A percentile compares a stretch with the other conserved stretches of the same genome.
Evolutionary conservation across 2,888 invertebrate species (phyloP).

Genomic region (Chrysolina haemoptera): DNA sequence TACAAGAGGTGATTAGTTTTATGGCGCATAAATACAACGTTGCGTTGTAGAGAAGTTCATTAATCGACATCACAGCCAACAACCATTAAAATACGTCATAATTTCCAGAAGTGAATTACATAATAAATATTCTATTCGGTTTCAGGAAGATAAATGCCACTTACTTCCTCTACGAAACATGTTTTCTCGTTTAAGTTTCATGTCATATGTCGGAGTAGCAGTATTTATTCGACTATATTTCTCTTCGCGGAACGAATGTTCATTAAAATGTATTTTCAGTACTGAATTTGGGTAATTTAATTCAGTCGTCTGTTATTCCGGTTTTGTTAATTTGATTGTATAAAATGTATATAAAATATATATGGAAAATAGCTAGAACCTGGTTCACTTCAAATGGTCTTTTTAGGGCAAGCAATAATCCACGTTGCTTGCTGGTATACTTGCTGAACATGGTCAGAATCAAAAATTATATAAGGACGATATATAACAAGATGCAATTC

Average conservation of each 20-base stretch:
- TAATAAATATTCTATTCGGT: neutral
- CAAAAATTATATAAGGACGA: too few species aligned
- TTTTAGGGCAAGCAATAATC: too few species aligned
- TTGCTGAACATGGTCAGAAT: too few species aligned
- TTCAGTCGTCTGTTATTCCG: neutral
- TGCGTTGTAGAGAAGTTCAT: too few species aligned
- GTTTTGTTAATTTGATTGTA: too few species aligned
- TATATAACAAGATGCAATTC: too few species aligned
- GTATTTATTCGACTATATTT: neutral
- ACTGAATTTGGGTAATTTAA: neutral
- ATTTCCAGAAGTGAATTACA: neutral
- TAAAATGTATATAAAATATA: too few species aligned
- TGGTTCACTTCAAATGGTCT: too few species aligned
- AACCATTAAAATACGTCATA: neutral
- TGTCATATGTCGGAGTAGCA: neutral
- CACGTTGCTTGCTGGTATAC: too few species aligned
- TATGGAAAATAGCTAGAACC: too few species aligned
- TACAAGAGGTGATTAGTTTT: too few species aligned
- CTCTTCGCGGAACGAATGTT: neutral
- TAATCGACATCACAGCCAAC: neutral
- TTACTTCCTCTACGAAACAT: neutral
- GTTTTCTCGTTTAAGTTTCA: neutral
- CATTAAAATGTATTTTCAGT: neutral
- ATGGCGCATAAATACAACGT: too few species aligned
- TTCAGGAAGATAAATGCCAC: neutral